Conservation (phyloP, 2,888 invertebrate genomes). For the Elegia similella region DNA sequence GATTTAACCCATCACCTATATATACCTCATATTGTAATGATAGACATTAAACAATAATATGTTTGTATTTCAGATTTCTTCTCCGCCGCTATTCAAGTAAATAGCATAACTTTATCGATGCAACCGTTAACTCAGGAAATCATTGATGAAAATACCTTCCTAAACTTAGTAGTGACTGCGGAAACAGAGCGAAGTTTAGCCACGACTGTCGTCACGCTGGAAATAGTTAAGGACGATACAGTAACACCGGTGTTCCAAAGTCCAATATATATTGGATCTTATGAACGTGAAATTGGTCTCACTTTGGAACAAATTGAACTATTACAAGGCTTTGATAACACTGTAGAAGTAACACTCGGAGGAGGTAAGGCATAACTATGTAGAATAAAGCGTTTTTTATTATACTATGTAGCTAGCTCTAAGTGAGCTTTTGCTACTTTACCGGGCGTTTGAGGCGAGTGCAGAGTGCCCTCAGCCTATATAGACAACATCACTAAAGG, state of each 20-base stretch:
- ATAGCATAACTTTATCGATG: slow-evolving; percentile 49
- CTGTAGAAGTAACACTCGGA: slow-evolving; percentile 39
- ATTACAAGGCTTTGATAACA: slow-evolving; percentile 55
- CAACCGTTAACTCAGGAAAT: slow-evolving; percentile 35
- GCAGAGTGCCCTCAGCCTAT: too few relatives aligned
- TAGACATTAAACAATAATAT: slow-evolving; percentile 9
- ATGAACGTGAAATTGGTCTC: slow-evolving; percentile 41
- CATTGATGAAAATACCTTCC: slow-evolving; percentile 47
- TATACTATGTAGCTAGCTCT: too few relatives aligned
- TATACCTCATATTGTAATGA: too few relatives aligned
- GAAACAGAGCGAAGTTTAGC: slow-evolving; percentile 39
- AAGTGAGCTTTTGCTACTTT: too few relatives aligned
- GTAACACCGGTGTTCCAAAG: slow-evolving; percentile 54
- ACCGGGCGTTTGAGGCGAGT: too few relatives aligned
- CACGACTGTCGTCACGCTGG: slow-evolving; percentile 47
- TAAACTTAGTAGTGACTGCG: slow-evolving; percentile 49
- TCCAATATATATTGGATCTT: slow-evolving; percentile 49
- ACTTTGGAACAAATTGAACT: slow-evolving; percentile 44
- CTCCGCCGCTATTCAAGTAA: slow-evolving; percentile 32
- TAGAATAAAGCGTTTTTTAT: too few relatives aligned
- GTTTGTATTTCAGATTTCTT: slow-evolving; percentile 34
- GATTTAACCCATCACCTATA: too few relatives aligned
- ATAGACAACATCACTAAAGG: too few relatives aligned
- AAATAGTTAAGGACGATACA: slow-evolving; percentile 57
- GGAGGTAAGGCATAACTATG: slow-evolving; percentile 47